These are phyloP conservation scores for Tychaedon coryphoeus DNA, from an alignment of 2,113 vertebrate genomes.

Conservation along the genomic window DNA sequence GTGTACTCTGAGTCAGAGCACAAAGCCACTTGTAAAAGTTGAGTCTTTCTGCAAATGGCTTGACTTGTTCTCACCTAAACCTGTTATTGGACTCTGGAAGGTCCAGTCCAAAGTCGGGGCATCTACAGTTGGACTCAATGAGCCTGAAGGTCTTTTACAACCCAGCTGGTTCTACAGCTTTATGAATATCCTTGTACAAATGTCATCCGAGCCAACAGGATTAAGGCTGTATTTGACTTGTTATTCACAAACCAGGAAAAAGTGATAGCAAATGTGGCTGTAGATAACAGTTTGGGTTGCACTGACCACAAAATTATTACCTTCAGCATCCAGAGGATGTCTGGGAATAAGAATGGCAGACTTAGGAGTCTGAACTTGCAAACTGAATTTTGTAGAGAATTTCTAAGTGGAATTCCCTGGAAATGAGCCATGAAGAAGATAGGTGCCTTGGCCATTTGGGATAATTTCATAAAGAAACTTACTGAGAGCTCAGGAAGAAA, in stretches of 20 bases:
- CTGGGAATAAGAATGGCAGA: background rate
- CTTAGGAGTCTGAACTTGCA: background rate
- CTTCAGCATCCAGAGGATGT: background rate
- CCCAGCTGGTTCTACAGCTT: background rate
- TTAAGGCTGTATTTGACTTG: background rate
- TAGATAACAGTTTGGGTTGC: background rate
- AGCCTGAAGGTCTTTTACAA: background rate
- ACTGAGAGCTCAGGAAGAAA: background rate
- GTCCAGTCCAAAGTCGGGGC: too few relatives aligned
- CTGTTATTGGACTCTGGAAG: background rate
- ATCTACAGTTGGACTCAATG: background rate
- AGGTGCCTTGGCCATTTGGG: background rate
- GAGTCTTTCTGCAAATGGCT: background rate
- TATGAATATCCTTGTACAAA: background rate
- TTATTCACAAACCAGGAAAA: background rate
- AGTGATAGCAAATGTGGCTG: background rate
- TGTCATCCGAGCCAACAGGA: background rate
- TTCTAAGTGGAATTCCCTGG: background rate
- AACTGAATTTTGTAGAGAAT: background rate
- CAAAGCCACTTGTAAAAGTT: background rate
- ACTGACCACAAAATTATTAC: background rate
- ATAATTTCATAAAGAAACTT: background rate
- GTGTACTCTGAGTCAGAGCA: background rate
- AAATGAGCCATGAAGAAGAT: background rate
- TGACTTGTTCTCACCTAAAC: background rate